Percentiles rank a stretch among this genome's conserved stretches.
Conservation (phyloP, 2,113 vertebrate species). For the Mustela nigripes region DNA sequence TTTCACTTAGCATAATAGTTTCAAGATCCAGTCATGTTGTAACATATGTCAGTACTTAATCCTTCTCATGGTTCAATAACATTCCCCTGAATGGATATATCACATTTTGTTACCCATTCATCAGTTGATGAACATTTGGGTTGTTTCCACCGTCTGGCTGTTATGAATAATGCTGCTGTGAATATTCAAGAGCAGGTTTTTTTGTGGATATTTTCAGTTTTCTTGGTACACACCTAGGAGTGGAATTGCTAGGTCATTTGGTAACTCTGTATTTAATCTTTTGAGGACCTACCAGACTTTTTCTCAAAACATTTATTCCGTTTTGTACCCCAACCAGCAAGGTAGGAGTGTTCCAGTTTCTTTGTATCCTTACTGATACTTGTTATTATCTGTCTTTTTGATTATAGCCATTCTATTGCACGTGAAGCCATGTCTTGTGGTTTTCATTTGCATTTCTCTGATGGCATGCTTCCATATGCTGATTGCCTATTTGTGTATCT, state of each 20-base stretch:
- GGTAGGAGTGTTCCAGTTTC: neutral
- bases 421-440: neutral
- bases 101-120: neutral
- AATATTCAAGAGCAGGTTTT: neutral
- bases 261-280: constrained; percentile 16
- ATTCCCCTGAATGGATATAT: neutral
- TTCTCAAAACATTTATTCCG: neutral
- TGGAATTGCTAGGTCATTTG: neutral
- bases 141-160: neutral
- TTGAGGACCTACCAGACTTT: constrained; percentile 3
- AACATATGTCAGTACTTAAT: neutral
- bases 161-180: neutral
- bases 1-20: neutral
- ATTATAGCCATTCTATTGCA: neutral
- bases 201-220: neutral
- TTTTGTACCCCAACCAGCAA: neutral
- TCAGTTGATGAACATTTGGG: neutral
- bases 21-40: neutral
- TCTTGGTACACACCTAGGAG: neutral
- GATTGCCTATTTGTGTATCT: neutral
- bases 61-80: neutral
- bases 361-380: neutral
- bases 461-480: neutral
- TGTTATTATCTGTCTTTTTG: neutral
- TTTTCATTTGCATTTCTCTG: constrained; percentile 18